phyloP scores from a whole-genome alignment of 2,797 vertebrate species.

The Phyllotis vaccarum region DNA sequence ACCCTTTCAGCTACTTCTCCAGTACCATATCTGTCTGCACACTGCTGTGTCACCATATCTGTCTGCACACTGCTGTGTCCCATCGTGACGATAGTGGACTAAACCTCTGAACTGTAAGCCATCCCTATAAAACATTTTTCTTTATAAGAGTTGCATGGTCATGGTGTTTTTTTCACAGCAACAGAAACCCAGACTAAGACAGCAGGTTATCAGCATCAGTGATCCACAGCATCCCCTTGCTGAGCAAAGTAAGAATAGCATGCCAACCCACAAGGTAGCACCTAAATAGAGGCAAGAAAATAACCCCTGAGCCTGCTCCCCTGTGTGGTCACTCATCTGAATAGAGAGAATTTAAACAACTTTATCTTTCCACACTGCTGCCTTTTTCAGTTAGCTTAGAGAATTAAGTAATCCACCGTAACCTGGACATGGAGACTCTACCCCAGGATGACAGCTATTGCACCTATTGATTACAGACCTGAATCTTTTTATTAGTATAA shows the following conservation, averaged over 20 bases:
- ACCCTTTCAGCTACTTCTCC: neutral
- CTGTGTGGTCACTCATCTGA: neutral
- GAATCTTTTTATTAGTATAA: neutral
- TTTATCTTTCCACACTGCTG: neutral
- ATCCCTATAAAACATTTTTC: neutral
- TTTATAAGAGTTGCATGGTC: neutral
- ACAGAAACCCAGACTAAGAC: neutral
- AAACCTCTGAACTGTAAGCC: neutral
- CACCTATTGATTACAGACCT: too few species aligned
- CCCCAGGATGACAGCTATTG: neutral
- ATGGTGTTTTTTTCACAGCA: neutral
- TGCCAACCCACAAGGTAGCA: neutral
- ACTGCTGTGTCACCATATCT: neutral
- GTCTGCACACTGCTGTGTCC: neutral
- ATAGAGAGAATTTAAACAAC: neutral
- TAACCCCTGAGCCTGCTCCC: neutral
- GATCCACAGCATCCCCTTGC: too few species aligned
- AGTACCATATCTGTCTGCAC: neutral
- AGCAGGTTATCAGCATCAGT: neutral
- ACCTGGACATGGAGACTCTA: neutral
- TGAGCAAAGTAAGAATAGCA: neutral
- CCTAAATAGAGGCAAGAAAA: neutral
- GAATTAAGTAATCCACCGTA: neutral
- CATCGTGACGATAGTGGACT: neutral
- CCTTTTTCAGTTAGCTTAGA: conserved; percentile 1